Evolutionary conservation across 1,140 invertebrate genomes (phyloP), one percentile per base, ranked within the genome.

Genomic region (Lasioglossum baleicum): DNA sequence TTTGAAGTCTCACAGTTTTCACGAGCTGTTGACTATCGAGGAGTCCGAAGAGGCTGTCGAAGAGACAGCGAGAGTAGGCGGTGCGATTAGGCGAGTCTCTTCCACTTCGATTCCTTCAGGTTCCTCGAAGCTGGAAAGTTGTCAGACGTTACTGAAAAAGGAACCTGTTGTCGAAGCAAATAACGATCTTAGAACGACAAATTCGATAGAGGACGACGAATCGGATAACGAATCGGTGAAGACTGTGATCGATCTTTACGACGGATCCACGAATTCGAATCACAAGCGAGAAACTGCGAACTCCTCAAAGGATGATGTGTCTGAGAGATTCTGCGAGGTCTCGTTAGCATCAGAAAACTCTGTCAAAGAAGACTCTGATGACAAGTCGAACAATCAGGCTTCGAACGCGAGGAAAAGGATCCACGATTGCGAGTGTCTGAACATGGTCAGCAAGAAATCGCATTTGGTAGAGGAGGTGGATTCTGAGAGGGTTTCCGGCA

Each of bases 191-290:
- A 0, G 15, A 3, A n/a, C 26, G 2, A 4, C 48, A 0, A 44
- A 83, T 44, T 79, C 44, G 35, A 35, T 35, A 2, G 56, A 74
- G 0, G 40, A 72, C 5, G 72, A 84, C 11, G 78, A 80, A 13
- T 83, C 82, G 2, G 77, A 84, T 5, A 63, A 64, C 8, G 83
- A 85, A 20, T 81, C 78, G 2, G 66, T 76, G 17, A 81, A 70
- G 22, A 84, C 73, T n/a, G 74, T 80, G 64, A 77, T 67, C 40
- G n/a, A 53, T 67, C 61, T 56, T 2, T 74, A 61, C 8, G 35
- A 77, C 13, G 58, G 48, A 44, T 26, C 17, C 0, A 17, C 6
- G 4, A 13, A 22, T 20, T 35, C 1, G 2, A 17, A 56, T 53
- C 17, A 13, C 2, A 64, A 31, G 6, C 11, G 5, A 48, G 65